phyloP scores from a whole-genome alignment of 2,113 vertebrate genomes.

The Vidua chalybeata region DNA sequence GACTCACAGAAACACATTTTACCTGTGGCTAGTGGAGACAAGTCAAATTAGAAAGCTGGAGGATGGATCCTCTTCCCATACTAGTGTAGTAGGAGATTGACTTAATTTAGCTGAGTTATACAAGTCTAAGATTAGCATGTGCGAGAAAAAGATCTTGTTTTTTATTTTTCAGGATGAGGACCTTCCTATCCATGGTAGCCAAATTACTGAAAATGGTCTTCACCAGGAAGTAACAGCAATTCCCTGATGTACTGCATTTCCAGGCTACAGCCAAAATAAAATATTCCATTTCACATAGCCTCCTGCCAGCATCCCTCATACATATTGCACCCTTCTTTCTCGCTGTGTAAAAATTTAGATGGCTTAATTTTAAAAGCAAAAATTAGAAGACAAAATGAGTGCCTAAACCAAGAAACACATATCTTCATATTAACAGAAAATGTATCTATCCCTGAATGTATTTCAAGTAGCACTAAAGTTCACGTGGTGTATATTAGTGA shows the following conservation, averaged over 20 bases:
- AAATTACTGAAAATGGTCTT: neutral
- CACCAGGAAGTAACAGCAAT: neutral
- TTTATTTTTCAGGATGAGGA: neutral
- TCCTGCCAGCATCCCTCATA: neutral
- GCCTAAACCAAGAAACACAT: neutral
- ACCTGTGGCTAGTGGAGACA: slow-evolving; percentile 18
- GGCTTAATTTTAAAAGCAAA: slow-evolving; percentile 12
- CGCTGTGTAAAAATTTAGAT: neutral
- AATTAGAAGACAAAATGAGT: neutral
- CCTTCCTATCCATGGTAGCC: neutral
- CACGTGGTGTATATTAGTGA: neutral
- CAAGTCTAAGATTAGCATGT: neutral
- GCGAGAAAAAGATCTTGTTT: neutral
- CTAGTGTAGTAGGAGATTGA: neutral
- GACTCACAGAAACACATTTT: slow-evolving; percentile 7
- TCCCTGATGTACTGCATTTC: neutral
- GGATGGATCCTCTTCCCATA: neutral
- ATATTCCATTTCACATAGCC: neutral
- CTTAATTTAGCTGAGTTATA: neutral
- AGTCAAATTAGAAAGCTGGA: slow-evolving; percentile 27
- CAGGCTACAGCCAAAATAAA: neutral
- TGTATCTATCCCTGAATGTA: neutral
- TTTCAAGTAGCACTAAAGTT: slow-evolving; percentile 1
- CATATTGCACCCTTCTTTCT: neutral
- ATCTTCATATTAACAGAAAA: neutral